A percentile compares a stretch with the other conserved stretches of the same genome.
These are phyloP conservation scores for Empidonax alnorum DNA, from an alignment of 2,113 vertebrate genomes.

Conservation along the genomic window DNA sequence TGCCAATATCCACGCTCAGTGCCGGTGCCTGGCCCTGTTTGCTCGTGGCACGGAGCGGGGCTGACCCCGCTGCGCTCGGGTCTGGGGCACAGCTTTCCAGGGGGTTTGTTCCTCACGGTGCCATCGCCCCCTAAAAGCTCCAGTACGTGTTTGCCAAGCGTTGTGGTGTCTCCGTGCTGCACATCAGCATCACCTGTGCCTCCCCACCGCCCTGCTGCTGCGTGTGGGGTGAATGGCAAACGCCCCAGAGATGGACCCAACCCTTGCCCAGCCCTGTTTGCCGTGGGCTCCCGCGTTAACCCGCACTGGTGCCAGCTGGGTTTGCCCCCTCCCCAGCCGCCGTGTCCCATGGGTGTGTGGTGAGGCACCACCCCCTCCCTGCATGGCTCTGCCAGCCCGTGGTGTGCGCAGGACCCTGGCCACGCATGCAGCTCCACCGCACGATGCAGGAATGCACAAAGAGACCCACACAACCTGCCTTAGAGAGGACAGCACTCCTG, in stretches of 20 bases:
- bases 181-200: not conserved
- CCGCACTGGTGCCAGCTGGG: not conserved
- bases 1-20: not conserved
- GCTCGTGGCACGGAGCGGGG: not conserved
- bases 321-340: not conserved
- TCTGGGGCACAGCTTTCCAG: not conserved
- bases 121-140: not conserved
- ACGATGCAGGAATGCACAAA: not conserved
- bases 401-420: not conserved
- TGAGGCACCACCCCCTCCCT: not conserved
- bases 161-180: not conserved
- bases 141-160: not conserved
- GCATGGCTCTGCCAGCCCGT: not conserved
- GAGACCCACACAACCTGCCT: rapidly evolving
- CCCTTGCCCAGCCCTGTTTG: not conserved
- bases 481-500: rapidly evolving
- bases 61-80: not conserved
- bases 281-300: rapidly evolving
- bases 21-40: not conserved
- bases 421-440: not conserved
- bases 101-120: not conserved
- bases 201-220: not conserved
- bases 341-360: rapidly evolving
- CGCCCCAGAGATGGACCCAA: rapidly evolving
- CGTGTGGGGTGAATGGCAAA: not conserved